These are phyloP conservation scores for Ploceus nigricollis DNA, from an alignment of 2,113 vertebrate species.

Conservation along the genomic window DNA sequence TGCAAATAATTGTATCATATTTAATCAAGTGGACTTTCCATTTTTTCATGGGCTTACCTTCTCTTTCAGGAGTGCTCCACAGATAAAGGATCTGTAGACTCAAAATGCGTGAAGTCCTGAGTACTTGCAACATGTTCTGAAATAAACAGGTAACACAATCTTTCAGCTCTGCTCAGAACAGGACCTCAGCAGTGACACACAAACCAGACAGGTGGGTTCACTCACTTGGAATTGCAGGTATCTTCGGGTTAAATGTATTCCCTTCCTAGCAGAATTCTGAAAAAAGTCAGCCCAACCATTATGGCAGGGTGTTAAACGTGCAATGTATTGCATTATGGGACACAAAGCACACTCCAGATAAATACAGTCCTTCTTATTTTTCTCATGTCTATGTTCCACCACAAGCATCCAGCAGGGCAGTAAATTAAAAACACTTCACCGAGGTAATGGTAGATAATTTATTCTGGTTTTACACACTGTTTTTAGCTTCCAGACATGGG, in stretches of 20 bases:
- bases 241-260: not conserved
- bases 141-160: not conserved
- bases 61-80: not conserved
- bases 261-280: not conserved
- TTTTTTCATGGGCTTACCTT: not conserved
- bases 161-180: not conserved
- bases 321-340: not conserved
- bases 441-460: slow-evolving; percentile 19
- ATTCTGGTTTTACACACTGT: not conserved
- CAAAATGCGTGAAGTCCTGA: not conserved
- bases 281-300: not conserved
- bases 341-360: not conserved
- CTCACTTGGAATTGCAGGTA: not conserved
- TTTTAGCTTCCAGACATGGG: slow-evolving; percentile 17
- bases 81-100: not conserved
- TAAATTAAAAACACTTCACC: slow-evolving; percentile 43
- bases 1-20: not conserved
- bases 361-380: not conserved
- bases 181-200: not conserved
- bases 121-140: not conserved
- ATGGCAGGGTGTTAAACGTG: not conserved
- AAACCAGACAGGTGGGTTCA: not conserved
- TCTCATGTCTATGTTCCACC: not conserved
- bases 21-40: not conserved
- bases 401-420: not conserved